phyloP scores from a whole-genome alignment of 2,888 invertebrate genomes.

The Phengaris alcon region DNA sequence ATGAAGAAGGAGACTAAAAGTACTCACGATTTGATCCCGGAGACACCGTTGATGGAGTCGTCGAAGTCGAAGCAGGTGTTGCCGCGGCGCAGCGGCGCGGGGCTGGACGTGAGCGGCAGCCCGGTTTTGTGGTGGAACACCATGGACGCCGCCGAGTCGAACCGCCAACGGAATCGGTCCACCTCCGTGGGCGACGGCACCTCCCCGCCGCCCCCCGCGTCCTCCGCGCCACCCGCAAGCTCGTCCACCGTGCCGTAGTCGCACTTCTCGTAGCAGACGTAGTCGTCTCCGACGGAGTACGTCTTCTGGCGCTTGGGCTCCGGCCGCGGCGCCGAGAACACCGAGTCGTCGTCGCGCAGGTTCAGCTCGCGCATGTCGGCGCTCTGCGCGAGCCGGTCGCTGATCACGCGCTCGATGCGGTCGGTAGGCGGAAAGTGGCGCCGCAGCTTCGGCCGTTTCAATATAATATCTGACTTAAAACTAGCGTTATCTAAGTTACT shows the following conservation, averaged over 20 bases:
- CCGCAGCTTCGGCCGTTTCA: conserved; percentile 68
- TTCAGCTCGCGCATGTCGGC: conserved; percentile 64
- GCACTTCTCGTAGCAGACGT: conserved; percentile 66
- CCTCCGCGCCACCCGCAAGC: conserved; percentile 45
- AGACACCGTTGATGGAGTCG: conserved; percentile 86
- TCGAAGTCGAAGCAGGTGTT: conserved; percentile 91
- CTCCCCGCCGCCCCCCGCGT: conserved; percentile 61
- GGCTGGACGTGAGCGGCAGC: conserved; percentile 90
- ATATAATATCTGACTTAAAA: conserved; percentile 47
- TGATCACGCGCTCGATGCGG: conserved; percentile 60
- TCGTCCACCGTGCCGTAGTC: conserved; percentile 68
- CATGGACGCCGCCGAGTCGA: conserved; percentile 89
- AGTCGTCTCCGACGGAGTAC: conserved; percentile 62
- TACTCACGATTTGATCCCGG: conserved; percentile 88
- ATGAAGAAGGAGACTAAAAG: conserved; percentile 19
- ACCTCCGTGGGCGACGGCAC: conserved; percentile 86
- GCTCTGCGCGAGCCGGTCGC: conserved; percentile 53
- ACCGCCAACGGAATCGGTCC: conserved; percentile 84
- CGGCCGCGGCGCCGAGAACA: conserved; percentile 54
- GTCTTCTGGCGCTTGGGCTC: conserved; percentile 65
- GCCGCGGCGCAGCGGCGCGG: conserved; percentile 88
- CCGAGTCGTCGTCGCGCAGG: conserved; percentile 62
- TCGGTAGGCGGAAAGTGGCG: conserved; percentile 62
- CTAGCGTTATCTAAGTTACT: conserved; percentile 51
- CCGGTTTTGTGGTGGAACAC: conserved; percentile 91